Base-by-base conservation (phyloP, 1,140 invertebrate species). In the Drosophila albomicans region DNA sequence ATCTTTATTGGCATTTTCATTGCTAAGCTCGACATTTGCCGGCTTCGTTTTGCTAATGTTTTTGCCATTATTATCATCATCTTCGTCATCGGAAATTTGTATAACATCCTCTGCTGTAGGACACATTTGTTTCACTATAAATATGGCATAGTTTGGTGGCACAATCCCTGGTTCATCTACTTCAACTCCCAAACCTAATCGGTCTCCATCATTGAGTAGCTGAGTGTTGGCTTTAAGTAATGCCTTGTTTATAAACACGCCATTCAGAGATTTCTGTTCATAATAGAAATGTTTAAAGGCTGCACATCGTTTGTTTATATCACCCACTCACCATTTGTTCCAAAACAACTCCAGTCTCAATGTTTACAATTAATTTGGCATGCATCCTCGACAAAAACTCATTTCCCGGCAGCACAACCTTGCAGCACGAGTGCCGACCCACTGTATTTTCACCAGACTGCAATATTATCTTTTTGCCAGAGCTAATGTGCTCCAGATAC, bases 371-470 rank as follows among this genome's bases (percentile, higher is more conserved):
- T 1, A 88, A 41, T 6, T 84, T 81, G 0, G 71, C 69, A 48
- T 88, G 84, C n/a, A 70, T 51, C 1, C 84, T 62, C 0, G 84
- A 88, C 7, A 88, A 15, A 38, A 41, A 88, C 1, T 75, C 48
- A 43, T 81, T 84, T 0, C 48, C 35, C 0, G 8, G 43, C 2
- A 89, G 11, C 0, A 67, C 49, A 20, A 89, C 65, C 6, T 32
- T 75, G 48, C 84, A 88, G 5, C n/a, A 2, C 0, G 84, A 87
- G 35, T 87, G 84, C 0, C 84, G 56, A 3, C 84, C 84, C 1
- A 88, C 28, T 3, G 45, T 30, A 10, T 73, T 81, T 1, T 75
- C 57, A 1, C 84, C 84, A 5, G 49, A 11, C 8, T 48, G 51
- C 1, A 88, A 25, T 5, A 87, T 16, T 6, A 80, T 10, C 5